Percentiles rank a stretch among this genome's conserved stretches.
phyloP scores from a whole-genome alignment of 2,113 vertebrate species.

The Nestor notabilis region DNA sequence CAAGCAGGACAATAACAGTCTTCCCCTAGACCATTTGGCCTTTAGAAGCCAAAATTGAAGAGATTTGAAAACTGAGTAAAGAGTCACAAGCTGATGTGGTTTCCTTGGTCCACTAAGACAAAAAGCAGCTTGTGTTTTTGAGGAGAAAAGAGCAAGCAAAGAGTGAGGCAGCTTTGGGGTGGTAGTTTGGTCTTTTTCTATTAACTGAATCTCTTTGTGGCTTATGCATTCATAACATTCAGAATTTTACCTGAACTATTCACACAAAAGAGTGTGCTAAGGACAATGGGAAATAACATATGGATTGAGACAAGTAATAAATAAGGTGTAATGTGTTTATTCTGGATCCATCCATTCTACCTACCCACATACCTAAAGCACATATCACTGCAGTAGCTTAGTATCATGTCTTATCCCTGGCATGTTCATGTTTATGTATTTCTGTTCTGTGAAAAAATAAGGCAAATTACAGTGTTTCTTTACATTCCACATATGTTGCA shows the following conservation, averaged over 20 bases:
- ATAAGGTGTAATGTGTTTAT: not conserved
- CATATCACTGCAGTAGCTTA: conserved; percentile 34
- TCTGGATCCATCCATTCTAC: not conserved
- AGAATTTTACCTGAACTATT: not conserved
- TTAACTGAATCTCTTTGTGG: not conserved
- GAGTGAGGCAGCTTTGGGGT: not conserved
- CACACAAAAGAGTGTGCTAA: not conserved
- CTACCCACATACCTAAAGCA: not conserved
- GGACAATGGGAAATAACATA: not conserved
- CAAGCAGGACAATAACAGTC: not conserved
- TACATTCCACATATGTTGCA: conserved; percentile 14
- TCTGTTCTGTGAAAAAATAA: conserved; percentile 16
- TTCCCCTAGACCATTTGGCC: not conserved
- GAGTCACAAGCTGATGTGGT: not conserved
- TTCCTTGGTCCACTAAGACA: not conserved
- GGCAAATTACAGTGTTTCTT: conserved; percentile 15
- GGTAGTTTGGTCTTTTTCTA: not conserved
- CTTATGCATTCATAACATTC: not conserved
- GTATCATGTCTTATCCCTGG: conserved; percentile 15
- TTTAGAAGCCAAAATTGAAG: not conserved
- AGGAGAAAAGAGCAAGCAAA: not conserved
- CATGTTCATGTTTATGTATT: conserved; percentile 45
- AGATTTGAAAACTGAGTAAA: not conserved
- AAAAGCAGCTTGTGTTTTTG: not conserved
- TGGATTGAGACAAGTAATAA: not conserved